A percentile compares a stretch with the other conserved stretches of the same genome.
Evolutionary conservation across 2,113 vertebrate species (phyloP).

Genomic region (Rhinichthys klamathensis): DNA sequence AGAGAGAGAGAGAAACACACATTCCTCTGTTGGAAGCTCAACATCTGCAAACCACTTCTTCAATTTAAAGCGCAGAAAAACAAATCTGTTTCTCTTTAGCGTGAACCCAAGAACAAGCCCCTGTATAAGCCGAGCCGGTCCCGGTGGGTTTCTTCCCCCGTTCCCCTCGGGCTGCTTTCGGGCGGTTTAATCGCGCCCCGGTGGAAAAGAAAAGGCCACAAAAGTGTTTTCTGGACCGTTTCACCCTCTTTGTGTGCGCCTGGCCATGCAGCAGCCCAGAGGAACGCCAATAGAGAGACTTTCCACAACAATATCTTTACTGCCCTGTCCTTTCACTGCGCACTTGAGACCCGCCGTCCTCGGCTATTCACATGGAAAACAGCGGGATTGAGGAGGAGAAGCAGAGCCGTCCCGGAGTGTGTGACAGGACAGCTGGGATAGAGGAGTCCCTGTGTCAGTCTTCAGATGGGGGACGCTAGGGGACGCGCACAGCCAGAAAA

Average conservation of each 20-base stretch:
- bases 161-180: constrained; percentile 43
- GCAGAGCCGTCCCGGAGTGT: not conserved
- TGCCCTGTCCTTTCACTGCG: constrained; percentile 71
- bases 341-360: constrained; percentile 76
- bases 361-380: constrained; percentile 76
- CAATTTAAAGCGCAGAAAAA: constrained; percentile 59
- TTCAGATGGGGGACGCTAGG: too few relatives aligned
- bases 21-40: constrained; percentile 68
- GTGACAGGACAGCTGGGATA: not conserved
- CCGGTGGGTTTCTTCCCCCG: constrained; percentile 27
- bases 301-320: constrained; percentile 80
- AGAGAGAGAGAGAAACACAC: constrained; percentile 17
- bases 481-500: too few relatives aligned
- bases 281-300: constrained; percentile 70
- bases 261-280: constrained; percentile 73
- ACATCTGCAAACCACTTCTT: constrained; percentile 66
- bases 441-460: not conserved
- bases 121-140: constrained; percentile 55
- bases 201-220: constrained; percentile 72
- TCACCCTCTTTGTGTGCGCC: constrained; percentile 79
- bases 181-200: constrained; percentile 69
- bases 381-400: constrained; percentile 50
- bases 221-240: constrained; percentile 84
- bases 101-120: constrained; percentile 49
- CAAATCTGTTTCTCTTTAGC: constrained; percentile 63